phyloP scores from a whole-genome alignment of 2,113 vertebrate genomes.

The Symphodus melops region DNA sequence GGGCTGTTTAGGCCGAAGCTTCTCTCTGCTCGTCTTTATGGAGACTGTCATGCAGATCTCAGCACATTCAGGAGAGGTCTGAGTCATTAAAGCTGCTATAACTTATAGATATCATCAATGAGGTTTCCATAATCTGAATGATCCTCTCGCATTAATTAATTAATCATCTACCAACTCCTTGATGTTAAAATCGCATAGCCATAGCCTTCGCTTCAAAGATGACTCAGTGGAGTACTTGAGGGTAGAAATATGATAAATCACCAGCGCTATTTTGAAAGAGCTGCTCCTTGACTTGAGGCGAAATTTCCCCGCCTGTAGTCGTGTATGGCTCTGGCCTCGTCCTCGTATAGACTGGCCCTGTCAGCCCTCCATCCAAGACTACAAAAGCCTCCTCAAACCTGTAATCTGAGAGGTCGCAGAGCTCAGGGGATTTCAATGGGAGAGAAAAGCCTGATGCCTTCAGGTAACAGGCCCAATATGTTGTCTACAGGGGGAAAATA shows the following conservation, averaged over 20 bases:
- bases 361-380: conserved; percentile 48
- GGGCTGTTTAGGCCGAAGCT: conserved; percentile 19
- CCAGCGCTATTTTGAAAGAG: conserved; percentile 22
- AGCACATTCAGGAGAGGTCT: neutral
- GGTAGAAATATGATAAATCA: conserved; percentile 8
- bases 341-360: conserved; percentile 25
- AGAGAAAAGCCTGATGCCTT: conserved; percentile 35
- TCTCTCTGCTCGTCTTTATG: conserved; percentile 9
- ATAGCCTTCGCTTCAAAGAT: conserved; percentile 50
- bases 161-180: conserved; percentile 60
- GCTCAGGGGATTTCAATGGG: conserved; percentile 36
- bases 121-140: conserved; percentile 29
- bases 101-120: conserved; percentile 49
- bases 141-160: conserved; percentile 58
- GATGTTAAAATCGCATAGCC: conserved; percentile 51
- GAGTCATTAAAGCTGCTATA: conserved; percentile 24
- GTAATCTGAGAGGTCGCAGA: conserved; percentile 58
- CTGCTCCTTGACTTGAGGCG: conserved; percentile 3
- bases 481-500: conserved; percentile 16
- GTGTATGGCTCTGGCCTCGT: conserved; percentile 29
- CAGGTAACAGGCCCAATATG: conserved; percentile 39
- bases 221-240: conserved; percentile 17
- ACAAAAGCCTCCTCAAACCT: conserved; percentile 50
- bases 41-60: conserved; percentile 10
- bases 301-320: conserved; percentile 58